A percentile compares a stretch with the other conserved stretches of the same genome.
Conservation (phyloP, 2,113 vertebrate genomes). For the Diglossa brunneiventris region DNA sequence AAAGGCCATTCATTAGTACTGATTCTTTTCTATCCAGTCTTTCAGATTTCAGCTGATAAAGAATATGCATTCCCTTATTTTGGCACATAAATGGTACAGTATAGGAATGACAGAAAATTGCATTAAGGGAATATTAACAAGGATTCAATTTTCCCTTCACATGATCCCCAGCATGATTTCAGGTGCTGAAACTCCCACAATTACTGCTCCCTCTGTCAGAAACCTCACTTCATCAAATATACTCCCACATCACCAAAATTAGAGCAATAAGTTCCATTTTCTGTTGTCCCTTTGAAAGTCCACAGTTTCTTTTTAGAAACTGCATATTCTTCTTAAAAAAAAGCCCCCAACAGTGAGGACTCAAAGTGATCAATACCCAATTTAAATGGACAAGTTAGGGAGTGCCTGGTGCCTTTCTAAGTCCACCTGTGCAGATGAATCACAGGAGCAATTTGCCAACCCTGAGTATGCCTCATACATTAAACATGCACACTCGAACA, state of each 20-base stretch:
- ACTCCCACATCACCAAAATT: background rate
- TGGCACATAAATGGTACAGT: background rate
- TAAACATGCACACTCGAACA: background rate
- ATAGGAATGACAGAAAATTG: background rate
- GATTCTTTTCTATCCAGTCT: background rate
- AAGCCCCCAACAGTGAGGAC: background rate
- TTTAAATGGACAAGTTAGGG: background rate
- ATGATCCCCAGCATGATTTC: background rate
- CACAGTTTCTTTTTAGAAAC: background rate
- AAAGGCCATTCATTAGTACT: background rate
- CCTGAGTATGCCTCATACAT: background rate
- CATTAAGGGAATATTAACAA: background rate
- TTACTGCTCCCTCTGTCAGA: background rate
- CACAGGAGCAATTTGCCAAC: background rate
- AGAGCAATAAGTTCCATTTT: background rate
- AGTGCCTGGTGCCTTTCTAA: background rate
- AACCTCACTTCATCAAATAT: background rate
- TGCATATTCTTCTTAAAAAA: background rate
- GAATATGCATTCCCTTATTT: background rate
- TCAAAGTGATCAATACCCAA: background rate
- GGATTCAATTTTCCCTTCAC: background rate
- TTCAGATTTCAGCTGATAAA: background rate
- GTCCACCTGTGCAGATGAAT: background rate
- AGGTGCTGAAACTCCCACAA: background rate
- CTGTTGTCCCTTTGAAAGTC: background rate